phyloP scores from a whole-genome alignment of 2,797 vertebrate species.

The Parauchenoglanis ngamensis region DNA sequence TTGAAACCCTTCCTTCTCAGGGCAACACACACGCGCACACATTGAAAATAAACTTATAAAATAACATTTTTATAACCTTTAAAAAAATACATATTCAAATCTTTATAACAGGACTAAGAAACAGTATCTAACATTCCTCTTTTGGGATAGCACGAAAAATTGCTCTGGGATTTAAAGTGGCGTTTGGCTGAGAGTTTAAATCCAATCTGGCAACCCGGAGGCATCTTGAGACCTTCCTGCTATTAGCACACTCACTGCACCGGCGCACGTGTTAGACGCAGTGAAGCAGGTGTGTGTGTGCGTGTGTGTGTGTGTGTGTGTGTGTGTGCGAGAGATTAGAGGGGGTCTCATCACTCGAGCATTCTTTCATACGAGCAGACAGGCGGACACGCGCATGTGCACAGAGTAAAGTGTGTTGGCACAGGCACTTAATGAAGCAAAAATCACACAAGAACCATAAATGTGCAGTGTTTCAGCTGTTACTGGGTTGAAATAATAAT shows the following conservation, averaged over 20 bases:
- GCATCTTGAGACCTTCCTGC: not conserved
- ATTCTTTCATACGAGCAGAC: slow-evolving; percentile 61
- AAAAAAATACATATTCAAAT: not conserved
- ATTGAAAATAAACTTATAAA: not conserved
- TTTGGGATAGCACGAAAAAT: not conserved
- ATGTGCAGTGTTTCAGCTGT: not conserved
- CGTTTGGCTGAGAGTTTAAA: not conserved
- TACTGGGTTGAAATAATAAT: not conserved
- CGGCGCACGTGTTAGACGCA: slow-evolving; percentile 20
- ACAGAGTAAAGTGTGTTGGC: not conserved
- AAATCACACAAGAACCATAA: not conserved
- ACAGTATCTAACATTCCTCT: not conserved
- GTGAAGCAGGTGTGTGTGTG: slow-evolving; percentile 32
- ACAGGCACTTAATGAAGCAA: not conserved
- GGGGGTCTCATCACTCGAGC: slow-evolving; percentile 48
- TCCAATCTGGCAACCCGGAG: slow-evolving; percentile 11
- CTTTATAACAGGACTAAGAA: not conserved
- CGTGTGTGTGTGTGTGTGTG: not conserved
- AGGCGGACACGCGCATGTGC: slow-evolving; percentile 37
- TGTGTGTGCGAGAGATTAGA: not conserved
- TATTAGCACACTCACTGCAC: slow-evolving; percentile 1
- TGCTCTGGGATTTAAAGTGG: not conserved
- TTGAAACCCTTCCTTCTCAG: not conserved
- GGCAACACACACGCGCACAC: not conserved
- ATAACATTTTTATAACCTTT: not conserved